Evolutionary conservation across 2,113 vertebrate species (phyloP), one percentile per base, ranked within the genome.

Genomic region (Cricetomys ansorgei): DNA sequence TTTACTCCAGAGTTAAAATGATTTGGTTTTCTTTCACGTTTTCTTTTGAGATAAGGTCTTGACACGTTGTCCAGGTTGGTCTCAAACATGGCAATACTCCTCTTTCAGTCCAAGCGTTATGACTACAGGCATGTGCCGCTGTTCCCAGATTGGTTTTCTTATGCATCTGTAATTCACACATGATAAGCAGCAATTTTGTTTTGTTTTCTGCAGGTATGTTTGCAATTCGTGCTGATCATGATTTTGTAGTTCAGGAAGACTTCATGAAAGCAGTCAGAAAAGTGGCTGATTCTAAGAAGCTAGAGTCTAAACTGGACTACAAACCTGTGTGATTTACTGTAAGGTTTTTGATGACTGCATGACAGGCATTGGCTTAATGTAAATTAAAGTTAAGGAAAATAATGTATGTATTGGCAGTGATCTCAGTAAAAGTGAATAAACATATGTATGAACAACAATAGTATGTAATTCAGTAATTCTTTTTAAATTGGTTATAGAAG

Each of bases 191-290:
- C 53, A 96, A 37, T 95, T n/a, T 97, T 94, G n/a, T 83, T 89
- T 96, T 96, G n/a, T 75, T 97, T 53, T 91, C 92, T 21, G 0
- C 98, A 99, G 99, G 99, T 91, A 98, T 67, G 99, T 37, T 37
- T 85, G 83, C 40, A 48, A 23, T 48, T 85, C 31, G 1, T 50
- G 31, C 17, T 1, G 2, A 85, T 23, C 62, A 50, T 85, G 43
- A 21, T 13, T 85, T 67, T 85, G 81, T 21, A 85, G 27, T 65
- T 65, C 59, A 45, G 83, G 43, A 65, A 96, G 99, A 99, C 97
- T 99, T 99, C 98, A 99, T 99, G 99, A 99, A 99, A 97, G 99
- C 99, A 7, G 99, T 99, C 91, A 98, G 99, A 94, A 99, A 99
- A 40, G 99, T 99, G 97, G 99, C 99, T 0, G 99, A 99, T 98